Evolutionary conservation across 1,140 invertebrate genomes (phyloP), one percentile per base, ranked within the genome.

Genomic region (Tenebrio molitor): DNA sequence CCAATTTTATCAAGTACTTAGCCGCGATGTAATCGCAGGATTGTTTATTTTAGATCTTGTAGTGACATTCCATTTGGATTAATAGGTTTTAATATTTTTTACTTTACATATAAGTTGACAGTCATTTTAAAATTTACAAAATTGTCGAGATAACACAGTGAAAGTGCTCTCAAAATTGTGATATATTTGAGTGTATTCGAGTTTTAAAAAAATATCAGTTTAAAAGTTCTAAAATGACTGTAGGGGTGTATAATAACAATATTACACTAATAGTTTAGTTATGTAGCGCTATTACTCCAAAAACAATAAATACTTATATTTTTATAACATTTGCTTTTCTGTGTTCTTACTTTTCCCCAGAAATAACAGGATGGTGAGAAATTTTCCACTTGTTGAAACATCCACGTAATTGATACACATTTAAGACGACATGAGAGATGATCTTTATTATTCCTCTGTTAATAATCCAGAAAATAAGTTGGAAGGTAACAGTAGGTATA

Each of bases 271-370:
- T 34, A n/a, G n/a, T n/a, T n/a, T n/a, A n/a, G 33, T 25, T n/a
- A 17, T 15, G 23, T 58, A 58, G 23, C 29, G 50, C 21, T 58
- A 4, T 53, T 58, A 58, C 14, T 58, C 50, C 50, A 58, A 58
- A 58, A 58, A 58, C 15, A 58, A 58, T 58, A 58, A 58, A 58
- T 58, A 50, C 44, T 50, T 71, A 71, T 71, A 71, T 71, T 71
- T 74, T 74, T 74, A 23, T 74, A 74, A 71, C 68, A 71, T 66
- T 65, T 71, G 58, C 39, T 14, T 39, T 14, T 46, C 66, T 8
- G 58, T 74, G 71, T 74, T 74, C 62, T 29, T 63, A 23, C 42
- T 64, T 65, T 71, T 33, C 41, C 62, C 42, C 50, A 25, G n/a
- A 58, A 29, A 50, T 15, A 70, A 70, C 23, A 58, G 3, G 16